Evolutionary conservation across 1,140 invertebrate species (phyloP), one percentile per base, ranked within the genome.

Genomic region (Drosophila guanche): DNA sequence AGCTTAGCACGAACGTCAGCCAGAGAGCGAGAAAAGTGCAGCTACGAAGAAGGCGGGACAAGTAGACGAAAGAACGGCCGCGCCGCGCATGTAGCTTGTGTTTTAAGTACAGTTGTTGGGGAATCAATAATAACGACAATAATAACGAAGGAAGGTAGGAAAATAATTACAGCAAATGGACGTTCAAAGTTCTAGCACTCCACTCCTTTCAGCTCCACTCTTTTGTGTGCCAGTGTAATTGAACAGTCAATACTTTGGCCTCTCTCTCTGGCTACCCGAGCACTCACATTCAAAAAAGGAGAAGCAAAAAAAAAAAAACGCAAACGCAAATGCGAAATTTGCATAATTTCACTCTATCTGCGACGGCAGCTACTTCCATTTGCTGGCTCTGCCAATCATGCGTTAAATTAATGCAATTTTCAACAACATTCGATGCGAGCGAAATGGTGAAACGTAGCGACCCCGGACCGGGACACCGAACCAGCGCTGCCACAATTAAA

Each of bases 341-440:
- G 61, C 72, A 80, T 79, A 79, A 79, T 75, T 75, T 80, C 48
- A 76, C 72, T 72, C 72, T 67, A 63, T 45, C 50, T 53, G 72
- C 59, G 59, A 76, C 77, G 73, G 10, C 10, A 10, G 33, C 33
- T 37, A 12, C 55, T 70, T 80, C 55, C 76, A 76, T 73, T 72
- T 56, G 58, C 50, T 56, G 46, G 43, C 62, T 55, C 53, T 66
- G 77, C 83, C 83, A 86, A 88, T 86, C 81, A 81, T 71, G 81
- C 81, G 81, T 86, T 88, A 86, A 86, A 86, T 86, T 88, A 86
- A 88, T 88, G 77, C 74, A 86, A 86, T 88, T 88, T 88, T 86
- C 77, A 76, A 61, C 63, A 66, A 59, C 53, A 55, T 60, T 53
- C 57, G 67, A 45, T 8, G 55, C 54, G 58, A 43, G 46, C 60